Evolutionary conservation across 2,797 vertebrate genomes (phyloP).

Genomic region (Vespertilio murinus): DNA sequence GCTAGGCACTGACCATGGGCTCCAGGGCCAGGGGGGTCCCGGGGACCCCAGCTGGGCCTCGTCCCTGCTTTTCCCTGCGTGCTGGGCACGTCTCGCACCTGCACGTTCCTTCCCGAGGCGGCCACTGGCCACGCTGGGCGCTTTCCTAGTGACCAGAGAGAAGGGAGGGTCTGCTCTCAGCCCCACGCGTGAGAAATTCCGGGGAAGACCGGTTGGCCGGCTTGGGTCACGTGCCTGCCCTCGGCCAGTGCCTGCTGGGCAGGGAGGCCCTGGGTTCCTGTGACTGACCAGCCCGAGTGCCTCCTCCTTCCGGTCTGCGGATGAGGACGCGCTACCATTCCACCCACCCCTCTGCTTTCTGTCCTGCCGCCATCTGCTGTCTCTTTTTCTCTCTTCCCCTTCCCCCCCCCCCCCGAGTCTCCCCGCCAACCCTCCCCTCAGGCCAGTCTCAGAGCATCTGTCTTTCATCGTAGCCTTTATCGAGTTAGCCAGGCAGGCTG

Average conservation of each 20-base stretch:
- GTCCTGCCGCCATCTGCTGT: background rate
- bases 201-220: background rate
- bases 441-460: background rate
- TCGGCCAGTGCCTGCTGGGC: background rate
- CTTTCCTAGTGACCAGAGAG: background rate
- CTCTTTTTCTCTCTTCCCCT: background rate
- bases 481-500: background rate
- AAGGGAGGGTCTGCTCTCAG: background rate
- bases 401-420: too few species aligned
- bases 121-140: background rate
- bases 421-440: background rate
- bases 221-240: background rate
- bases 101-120: background rate
- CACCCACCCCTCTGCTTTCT: background rate
- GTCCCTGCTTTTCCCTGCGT: background rate
- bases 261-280: background rate
- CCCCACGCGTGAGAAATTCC: background rate
- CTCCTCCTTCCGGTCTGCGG: background rate
- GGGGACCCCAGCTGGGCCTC: background rate
- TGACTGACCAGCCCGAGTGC: background rate
- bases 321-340: background rate
- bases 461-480: background rate
- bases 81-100: too few species aligned
- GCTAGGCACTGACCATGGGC: background rate
- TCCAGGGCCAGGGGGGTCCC: background rate